These are phyloP conservation scores for Tetranychus truncatus DNA, from an alignment of 2,888 invertebrate genomes.

Conservation along the genomic window DNA sequence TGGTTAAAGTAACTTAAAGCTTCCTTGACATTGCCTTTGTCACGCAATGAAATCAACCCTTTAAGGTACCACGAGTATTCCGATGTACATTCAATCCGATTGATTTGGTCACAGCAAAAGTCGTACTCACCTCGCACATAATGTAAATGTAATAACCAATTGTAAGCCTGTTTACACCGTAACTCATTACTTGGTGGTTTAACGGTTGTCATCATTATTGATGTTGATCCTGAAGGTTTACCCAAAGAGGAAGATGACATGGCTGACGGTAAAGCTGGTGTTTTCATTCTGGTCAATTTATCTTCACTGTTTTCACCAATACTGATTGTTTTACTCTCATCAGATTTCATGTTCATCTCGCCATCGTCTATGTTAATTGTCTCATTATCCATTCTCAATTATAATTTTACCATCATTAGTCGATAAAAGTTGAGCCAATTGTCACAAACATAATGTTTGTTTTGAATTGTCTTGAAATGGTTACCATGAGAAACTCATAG, in stretches of 20 bases:
- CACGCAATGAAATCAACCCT: conserved; percentile 19
- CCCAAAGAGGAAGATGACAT: not conserved
- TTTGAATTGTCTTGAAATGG: not conserved
- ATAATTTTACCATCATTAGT: not conserved
- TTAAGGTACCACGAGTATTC: conserved; percentile 22
- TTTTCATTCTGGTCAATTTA: not conserved
- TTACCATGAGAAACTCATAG: not conserved
- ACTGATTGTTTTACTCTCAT: not conserved
- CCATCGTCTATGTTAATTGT: not conserved
- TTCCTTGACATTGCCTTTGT: conserved; percentile 17
- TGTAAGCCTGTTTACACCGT: conserved; percentile 19
- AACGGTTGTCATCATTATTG: not conserved
- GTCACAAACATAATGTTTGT: not conserved
- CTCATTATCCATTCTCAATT: not conserved
- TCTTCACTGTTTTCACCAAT: not conserved
- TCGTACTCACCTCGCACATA: conserved; percentile 22
- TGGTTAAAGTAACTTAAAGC: conserved; percentile 16
- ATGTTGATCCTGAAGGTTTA: not conserved
- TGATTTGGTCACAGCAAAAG: conserved; percentile 20
- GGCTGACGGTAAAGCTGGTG: no score
- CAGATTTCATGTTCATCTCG: not conserved
- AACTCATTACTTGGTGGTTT: conserved; percentile 17
- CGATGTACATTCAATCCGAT: conserved; percentile 16
- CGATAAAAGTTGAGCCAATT: not conserved
- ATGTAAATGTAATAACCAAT: conserved; percentile 24